A percentile compares a stretch with the other conserved stretches of the same genome.
Evolutionary conservation across 2,113 vertebrate species (phyloP).

Genomic region (Aviceda subcristata): DNA sequence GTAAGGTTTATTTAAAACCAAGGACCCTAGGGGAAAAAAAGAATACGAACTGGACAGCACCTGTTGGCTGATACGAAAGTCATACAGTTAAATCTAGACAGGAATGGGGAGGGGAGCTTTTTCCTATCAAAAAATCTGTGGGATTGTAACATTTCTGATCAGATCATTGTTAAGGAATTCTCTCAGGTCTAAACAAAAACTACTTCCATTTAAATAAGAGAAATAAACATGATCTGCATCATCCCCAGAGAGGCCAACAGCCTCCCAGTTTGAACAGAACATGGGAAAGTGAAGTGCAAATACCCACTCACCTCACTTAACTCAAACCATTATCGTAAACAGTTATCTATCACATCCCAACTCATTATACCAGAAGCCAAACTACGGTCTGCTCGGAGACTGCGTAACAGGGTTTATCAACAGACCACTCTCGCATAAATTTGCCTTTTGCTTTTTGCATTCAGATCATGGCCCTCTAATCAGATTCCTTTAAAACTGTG

Average conservation of each 20-base stretch:
- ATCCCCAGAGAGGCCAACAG: not conserved
- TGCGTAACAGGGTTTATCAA: not conserved
- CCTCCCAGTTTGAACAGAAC: not conserved
- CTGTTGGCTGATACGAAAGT: not conserved
- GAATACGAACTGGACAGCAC: not conserved
- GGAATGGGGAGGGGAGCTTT: not conserved
- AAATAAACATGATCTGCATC: not conserved
- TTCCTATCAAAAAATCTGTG: not conserved
- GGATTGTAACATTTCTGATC: not conserved
- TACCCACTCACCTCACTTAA: not conserved
- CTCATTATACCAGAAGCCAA: not conserved
- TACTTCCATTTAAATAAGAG: not conserved
- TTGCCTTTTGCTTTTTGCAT: not conserved
- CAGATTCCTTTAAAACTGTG: not conserved
- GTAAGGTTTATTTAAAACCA: not conserved
- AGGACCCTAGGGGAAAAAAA: not conserved
- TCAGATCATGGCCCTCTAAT: not conserved
- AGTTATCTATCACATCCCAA: not conserved
- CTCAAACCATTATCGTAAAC: rapidly evolving
- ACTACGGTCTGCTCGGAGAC: not conserved
- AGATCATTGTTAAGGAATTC: not conserved
- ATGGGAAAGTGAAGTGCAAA: not conserved
- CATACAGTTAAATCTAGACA: not conserved
- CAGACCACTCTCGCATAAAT: not conserved
- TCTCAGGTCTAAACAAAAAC: not conserved